Evolutionary conservation across 2,797 vertebrate species (phyloP), one percentile per base, ranked within the genome.

Genomic region (Acanthopagrus latus): DNA sequence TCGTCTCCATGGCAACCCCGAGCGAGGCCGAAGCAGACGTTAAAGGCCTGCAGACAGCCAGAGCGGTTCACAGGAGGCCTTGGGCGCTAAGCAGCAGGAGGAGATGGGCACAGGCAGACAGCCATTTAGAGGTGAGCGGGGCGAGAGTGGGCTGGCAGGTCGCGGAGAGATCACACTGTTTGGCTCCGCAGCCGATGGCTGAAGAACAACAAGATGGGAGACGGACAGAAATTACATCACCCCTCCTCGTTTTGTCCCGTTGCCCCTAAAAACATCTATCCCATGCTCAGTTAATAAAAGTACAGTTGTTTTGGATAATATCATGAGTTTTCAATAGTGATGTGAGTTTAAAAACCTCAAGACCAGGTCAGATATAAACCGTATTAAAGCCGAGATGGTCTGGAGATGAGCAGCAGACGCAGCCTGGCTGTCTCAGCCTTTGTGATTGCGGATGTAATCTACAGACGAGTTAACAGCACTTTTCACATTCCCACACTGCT

Each of bases 1-100:
- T 44, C 11, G 52, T 89, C 74, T 80, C 89, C 78, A 65, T 88
- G 86, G 83, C 59, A 85, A 91, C 81, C 18, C 14, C 43, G 48
- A 48, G 67, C 14, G 5, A 5, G 78, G 59, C 78, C 67, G 25
- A 62, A 80, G 65, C 63, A 21, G 55, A 83, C 50, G 65, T 70
- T 56, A 16, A 41, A 59, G 71, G 41, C 71, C 60, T 66, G 14
- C 11, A 65, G 63, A 76, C 48, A 67, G 81, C 44, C 70, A 50
- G 62, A 64, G 46, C 79, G 78, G 83, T 86, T 86, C 74, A 67
- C 64, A 70, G 64, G 29, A 78, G 70, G 59, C 74, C 54, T 23
- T 57, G 47, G 70, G 80, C 73, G 23, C 51, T 76, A 55, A 80
- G 83, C 64, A 78, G 77, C 60, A 58, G 62, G 54, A 82, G n/a